Percentiles rank a stretch among this genome's conserved stretches.
phyloP scores from a whole-genome alignment of 1,140 invertebrate genomes.

The Drosophila yakuba region DNA sequence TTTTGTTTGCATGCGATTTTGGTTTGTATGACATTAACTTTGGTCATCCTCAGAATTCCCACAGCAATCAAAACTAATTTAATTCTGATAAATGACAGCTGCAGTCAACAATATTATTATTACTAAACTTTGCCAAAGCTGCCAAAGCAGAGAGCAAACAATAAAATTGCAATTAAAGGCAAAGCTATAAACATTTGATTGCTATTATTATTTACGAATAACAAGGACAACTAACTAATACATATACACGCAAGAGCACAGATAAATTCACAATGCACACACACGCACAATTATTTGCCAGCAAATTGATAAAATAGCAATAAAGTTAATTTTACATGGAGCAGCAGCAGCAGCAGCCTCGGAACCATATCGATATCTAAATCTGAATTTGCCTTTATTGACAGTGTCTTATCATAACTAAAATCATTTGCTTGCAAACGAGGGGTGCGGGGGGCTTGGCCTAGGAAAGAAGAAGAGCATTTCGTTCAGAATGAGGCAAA shows the following conservation, averaged over 20 bases:
- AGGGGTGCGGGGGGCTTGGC: neutral
- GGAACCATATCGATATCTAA: conserved; percentile 10
- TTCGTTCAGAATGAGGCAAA: conserved; percentile 46
- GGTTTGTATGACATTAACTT: conserved; percentile 8
- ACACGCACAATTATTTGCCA: conserved; percentile 24
- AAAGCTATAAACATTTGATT: conserved; percentile 64
- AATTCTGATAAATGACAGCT: conserved; percentile 57
- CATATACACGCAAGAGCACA: conserved; percentile 21
- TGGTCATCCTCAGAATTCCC: conserved; percentile 26
- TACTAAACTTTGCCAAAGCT: conserved; percentile 36
- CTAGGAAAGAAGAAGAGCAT: conserved; percentile 20
- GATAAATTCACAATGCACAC: conserved; percentile 9
- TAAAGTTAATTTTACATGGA: conserved; percentile 61
- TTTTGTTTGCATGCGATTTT: conserved; percentile 38
- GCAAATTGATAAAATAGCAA: conserved; percentile 68
- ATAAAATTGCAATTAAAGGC: conserved; percentile 63
- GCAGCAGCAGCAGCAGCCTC: neutral
- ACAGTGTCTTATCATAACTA: conserved; percentile 72
- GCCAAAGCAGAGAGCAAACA: conserved; percentile 39
- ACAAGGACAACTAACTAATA: conserved; percentile 22
- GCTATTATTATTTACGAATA: conserved; percentile 63
- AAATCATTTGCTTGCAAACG: conserved; percentile 70
- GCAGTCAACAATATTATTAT: conserved; percentile 50
- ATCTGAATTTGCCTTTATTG: conserved; percentile 66
- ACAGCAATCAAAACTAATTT: conserved; percentile 58